Evolutionary conservation across 1,140 invertebrate species (phyloP).

Genomic region (Rhopalosiphum maidis): DNA sequence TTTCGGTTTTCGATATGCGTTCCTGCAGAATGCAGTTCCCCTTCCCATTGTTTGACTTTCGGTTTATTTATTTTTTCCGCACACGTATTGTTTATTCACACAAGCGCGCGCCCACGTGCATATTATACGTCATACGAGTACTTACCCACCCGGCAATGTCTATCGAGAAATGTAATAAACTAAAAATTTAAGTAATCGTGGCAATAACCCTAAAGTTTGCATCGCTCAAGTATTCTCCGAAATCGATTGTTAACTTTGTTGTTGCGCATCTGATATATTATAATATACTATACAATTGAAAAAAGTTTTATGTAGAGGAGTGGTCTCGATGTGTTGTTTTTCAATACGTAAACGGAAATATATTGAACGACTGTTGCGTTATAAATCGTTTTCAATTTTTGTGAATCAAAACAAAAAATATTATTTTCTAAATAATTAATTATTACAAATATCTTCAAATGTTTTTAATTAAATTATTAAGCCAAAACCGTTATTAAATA

Average conservation of each 20-base stretch:
- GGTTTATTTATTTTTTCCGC: not conserved
- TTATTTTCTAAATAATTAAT: not conserved
- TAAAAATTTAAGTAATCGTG: not conserved
- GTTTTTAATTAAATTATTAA: not conserved
- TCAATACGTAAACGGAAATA: not conserved
- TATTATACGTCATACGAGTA: not conserved
- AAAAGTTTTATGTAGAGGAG: not conserved
- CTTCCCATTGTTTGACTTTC: conserved; percentile 3
- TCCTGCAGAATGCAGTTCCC: not conserved
- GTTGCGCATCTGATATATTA: not conserved
- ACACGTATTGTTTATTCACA: not conserved
- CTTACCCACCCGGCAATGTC: not conserved
- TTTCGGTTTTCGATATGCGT: not conserved
- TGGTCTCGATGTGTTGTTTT: not conserved
- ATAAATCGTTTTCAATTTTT: not conserved
- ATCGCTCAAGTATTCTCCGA: not conserved
- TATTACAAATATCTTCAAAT: not conserved
- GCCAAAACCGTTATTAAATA: not conserved
- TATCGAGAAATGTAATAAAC: not conserved
- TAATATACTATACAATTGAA: not conserved
- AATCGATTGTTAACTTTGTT: conserved; percentile 13
- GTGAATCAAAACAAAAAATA: not conserved
- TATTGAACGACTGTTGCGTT: not conserved
- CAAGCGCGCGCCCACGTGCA: not conserved
- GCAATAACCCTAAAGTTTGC: conserved; percentile 1